These are phyloP conservation scores for Pollenia griseotomentosa DNA, from an alignment of 2,888 invertebrate species.

Conservation along the genomic window DNA sequence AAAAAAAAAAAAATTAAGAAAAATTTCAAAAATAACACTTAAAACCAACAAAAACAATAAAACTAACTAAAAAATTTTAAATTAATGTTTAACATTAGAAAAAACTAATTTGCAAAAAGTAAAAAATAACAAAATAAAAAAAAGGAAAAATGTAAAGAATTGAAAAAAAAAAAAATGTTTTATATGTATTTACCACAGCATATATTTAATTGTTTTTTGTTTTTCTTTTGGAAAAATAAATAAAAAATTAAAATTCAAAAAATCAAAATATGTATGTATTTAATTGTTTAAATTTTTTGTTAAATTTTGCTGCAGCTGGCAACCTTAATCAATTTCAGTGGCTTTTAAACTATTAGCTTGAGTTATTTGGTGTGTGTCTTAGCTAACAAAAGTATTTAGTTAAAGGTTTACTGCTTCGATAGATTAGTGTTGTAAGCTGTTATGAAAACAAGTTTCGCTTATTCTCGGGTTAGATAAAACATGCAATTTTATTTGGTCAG, in stretches of 20 bases:
- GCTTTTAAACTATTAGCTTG: not conserved
- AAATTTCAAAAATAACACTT: not conserved
- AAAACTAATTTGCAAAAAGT: not conserved
- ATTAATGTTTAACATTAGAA: slow-evolving; percentile 36
- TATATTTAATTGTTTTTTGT: slow-evolving; percentile 55
- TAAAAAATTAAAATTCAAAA: slow-evolving; percentile 14
- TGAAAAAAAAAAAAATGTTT: slow-evolving; percentile 53
- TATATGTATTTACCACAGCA: slow-evolving; percentile 62
- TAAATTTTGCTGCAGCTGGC: not conserved
- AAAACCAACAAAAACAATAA: not conserved
- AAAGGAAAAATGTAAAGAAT: slow-evolving; percentile 16
- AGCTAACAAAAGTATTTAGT: not conserved
- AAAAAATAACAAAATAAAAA: slow-evolving; percentile 1
- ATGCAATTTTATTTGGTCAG: not conserved
- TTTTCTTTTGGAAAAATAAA: slow-evolving; percentile 50
- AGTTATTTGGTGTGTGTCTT: not conserved
- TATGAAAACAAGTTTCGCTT: not conserved
- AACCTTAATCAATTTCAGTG: not conserved
- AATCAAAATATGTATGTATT: slow-evolving; percentile 6
- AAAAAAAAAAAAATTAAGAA: slow-evolving; percentile 1
- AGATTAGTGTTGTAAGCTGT: slow-evolving; percentile 14
- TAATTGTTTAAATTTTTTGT: not conserved
- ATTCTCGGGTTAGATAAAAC: not conserved
- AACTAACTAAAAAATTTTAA: slow-evolving; percentile 16
- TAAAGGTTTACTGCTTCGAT: not conserved